Percentiles rank a stretch among this genome's conserved stretches.
phyloP scores from a whole-genome alignment of 2,113 vertebrate genomes.

The Mirza zaza region DNA sequence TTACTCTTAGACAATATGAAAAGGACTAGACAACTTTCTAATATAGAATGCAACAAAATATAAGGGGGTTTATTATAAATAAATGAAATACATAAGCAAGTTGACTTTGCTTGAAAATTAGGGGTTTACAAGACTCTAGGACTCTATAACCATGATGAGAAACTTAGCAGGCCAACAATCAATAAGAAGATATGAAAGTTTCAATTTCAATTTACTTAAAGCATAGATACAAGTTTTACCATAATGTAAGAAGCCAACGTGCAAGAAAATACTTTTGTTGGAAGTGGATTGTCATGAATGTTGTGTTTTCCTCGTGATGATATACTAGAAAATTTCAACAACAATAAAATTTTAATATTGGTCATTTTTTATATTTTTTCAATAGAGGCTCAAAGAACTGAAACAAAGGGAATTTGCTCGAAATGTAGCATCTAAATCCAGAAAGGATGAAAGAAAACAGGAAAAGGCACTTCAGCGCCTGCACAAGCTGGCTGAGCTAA shows the following conservation, averaged over 20 bases:
- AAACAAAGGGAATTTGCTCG: constrained; percentile 95
- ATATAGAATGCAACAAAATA: neutral
- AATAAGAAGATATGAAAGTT: neutral
- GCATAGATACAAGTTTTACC: neutral
- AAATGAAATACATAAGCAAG: neutral
- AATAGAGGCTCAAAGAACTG: constrained; percentile 94
- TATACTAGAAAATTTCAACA: neutral
- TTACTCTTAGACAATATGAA: neutral
- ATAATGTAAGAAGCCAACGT: neutral
- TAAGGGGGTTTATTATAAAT: neutral
- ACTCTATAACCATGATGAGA: neutral
- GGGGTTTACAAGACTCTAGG: neutral
- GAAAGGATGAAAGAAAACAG: constrained; percentile 91
- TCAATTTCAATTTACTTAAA: neutral
- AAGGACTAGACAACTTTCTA: neutral
- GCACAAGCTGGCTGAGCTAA: constrained; percentile 89
- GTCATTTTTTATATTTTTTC: constrained; percentile 65
- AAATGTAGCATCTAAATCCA: constrained; percentile 91
- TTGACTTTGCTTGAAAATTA: constrained; percentile 21
- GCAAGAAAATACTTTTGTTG: neutral
- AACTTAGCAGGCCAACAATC: neutral
- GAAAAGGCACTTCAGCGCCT: constrained; percentile 90
- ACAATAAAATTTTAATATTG: neutral
- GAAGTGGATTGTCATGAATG: neutral
- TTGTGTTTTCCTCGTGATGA: neutral